These are phyloP conservation scores for Tipula lateralis DNA, from an alignment of 2,888 invertebrate species.

Conservation along the genomic window DNA sequence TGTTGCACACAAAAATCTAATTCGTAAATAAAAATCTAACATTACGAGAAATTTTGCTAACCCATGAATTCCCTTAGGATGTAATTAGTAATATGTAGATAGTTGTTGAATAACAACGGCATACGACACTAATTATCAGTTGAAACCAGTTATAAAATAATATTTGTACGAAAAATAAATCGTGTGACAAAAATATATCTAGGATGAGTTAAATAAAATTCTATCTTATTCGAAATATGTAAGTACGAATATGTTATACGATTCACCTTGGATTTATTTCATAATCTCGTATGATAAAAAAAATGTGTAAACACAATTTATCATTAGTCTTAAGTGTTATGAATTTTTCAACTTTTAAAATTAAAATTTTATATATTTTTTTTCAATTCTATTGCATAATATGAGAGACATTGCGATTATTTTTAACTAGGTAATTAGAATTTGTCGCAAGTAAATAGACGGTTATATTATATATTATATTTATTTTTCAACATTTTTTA, in stretches of 20 bases:
- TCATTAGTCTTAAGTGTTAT: neutral
- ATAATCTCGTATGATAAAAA: neutral
- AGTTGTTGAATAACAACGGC: neutral
- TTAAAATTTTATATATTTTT: neutral
- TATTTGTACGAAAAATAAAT: neutral
- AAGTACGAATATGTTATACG: neutral
- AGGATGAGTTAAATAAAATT: neutral
- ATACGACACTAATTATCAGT: neutral
- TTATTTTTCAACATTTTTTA: too few species aligned
- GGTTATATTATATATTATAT: too few species aligned
- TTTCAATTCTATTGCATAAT: neutral
- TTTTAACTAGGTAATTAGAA: too few species aligned
- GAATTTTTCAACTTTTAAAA: neutral
- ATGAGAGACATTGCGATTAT: too few species aligned
- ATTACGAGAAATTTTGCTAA: too few species aligned
- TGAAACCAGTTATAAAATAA: neutral
- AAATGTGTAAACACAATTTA: neutral
- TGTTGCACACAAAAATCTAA: neutral
- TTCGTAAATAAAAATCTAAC: neutral
- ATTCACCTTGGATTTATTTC: neutral
- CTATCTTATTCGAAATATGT: neutral
- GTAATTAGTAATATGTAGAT: too few species aligned
- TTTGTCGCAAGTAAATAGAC: too few species aligned
- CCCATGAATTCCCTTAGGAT: neutral
- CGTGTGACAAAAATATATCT: neutral